phyloP scores from a whole-genome alignment of 2,113 vertebrate species.

The Oostethus manadensis region DNA sequence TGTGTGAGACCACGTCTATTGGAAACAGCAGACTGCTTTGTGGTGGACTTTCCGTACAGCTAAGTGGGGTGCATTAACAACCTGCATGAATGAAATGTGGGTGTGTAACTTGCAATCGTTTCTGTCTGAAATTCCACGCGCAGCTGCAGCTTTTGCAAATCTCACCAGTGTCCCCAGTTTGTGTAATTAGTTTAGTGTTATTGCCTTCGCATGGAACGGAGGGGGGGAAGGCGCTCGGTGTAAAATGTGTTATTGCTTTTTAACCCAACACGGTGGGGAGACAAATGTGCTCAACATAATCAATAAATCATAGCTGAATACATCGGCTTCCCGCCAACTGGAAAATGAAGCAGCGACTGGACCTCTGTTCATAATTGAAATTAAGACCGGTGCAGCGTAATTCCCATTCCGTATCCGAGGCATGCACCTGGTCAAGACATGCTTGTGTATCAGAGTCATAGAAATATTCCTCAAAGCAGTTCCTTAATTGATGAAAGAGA shows the following conservation, averaged over 20 bases:
- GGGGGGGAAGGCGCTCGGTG: slow-evolving; percentile 38
- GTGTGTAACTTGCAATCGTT: slow-evolving; percentile 40
- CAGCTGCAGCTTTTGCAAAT: slow-evolving; percentile 48
- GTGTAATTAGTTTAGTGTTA: slow-evolving; percentile 66
- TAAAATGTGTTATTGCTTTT: slow-evolving; percentile 67
- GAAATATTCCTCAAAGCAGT: not conserved
- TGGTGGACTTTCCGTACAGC: slow-evolving; percentile 8
- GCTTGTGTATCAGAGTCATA: not conserved
- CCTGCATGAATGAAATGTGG: slow-evolving; percentile 45
- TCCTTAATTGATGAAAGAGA: slow-evolving; percentile 9
- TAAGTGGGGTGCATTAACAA: slow-evolving; percentile 16
- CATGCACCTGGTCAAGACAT: too few species aligned
- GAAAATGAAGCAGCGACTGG: slow-evolving; percentile 53
- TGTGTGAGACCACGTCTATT: too few species aligned
- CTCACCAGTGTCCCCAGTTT: slow-evolving; percentile 52
- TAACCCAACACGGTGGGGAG: slow-evolving; percentile 69
- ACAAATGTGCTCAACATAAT: slow-evolving; percentile 62
- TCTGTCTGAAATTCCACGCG: slow-evolving; percentile 15
- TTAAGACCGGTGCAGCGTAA: slow-evolving; percentile 6
- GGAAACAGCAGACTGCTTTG: not conserved
- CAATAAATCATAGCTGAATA: slow-evolving; percentile 70
- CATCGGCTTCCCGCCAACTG: slow-evolving; percentile 62
- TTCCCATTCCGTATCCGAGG: not conserved
- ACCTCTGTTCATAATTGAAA: slow-evolving; percentile 29
- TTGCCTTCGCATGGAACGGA: slow-evolving; percentile 60